These are phyloP conservation scores for Umimayanthus chanpuru DNA, from an alignment of 92 coral and sea anemone genomes.

Conservation along the genomic window DNA sequence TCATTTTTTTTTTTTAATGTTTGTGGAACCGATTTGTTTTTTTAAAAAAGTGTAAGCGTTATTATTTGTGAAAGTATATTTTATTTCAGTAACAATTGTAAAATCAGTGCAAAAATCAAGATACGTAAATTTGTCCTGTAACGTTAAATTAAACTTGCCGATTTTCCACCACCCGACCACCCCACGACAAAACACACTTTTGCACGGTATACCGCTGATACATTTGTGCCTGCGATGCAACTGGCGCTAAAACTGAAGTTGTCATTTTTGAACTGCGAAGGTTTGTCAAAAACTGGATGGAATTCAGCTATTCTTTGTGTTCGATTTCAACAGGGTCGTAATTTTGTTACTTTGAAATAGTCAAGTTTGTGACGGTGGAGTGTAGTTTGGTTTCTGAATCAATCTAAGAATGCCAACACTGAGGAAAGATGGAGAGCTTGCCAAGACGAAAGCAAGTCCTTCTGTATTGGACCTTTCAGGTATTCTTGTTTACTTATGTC, in stretches of 20 bases:
- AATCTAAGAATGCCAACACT: slow-evolving; percentile 27
- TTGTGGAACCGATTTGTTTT: not conserved
- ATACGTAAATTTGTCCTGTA: too few relatives aligned
- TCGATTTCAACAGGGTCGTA: not conserved
- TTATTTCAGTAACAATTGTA: too few relatives aligned
- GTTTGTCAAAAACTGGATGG: not conserved
- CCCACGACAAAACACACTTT: not conserved
- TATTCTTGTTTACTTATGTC: slow-evolving; percentile 1
- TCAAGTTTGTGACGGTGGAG: not conserved
- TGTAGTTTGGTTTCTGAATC: not conserved
- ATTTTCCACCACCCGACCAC: not conserved
- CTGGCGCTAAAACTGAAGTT: slow-evolving; percentile 48
- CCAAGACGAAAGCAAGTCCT: slow-evolving; percentile 4
- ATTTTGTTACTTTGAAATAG: not conserved
- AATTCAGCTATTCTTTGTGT: not conserved
- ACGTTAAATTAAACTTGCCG: not conserved
- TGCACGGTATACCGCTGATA: slow-evolving; percentile 18
- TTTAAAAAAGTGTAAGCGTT: not conserved
- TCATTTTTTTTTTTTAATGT: too few relatives aligned
- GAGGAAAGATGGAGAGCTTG: slow-evolving; percentile 22
- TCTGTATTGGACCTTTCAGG: slow-evolving; percentile 48
- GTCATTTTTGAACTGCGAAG: not conserved
- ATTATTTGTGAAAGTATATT: too few relatives aligned
- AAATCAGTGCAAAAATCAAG: too few relatives aligned
- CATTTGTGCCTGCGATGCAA: slow-evolving; percentile 21